Conservation (phyloP, 1,140 invertebrate genomes). For the Arctopsyche grandis region DNA sequence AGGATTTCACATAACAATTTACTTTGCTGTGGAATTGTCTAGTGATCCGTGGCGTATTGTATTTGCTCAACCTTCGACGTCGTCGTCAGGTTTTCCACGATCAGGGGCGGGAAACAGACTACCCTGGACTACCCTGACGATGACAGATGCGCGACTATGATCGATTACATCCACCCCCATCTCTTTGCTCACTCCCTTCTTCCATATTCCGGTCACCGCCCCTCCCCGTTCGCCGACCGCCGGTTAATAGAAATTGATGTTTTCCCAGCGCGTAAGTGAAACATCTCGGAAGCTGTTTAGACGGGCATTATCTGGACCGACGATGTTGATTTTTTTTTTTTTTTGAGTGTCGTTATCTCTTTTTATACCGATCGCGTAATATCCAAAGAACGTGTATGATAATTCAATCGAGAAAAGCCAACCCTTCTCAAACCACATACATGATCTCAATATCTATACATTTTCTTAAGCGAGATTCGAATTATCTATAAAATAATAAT, state of each 20-base stretch:
- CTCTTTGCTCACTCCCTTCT: background rate
- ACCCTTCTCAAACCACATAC: too few relatives aligned
- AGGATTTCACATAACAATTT: too few relatives aligned
- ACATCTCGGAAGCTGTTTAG: slow-evolving; percentile 23
- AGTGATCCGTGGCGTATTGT: slow-evolving; percentile 43
- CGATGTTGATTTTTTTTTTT: too few relatives aligned
- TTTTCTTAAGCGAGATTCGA: too few relatives aligned
- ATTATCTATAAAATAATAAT: too few relatives aligned
- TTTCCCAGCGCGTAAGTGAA: slow-evolving; percentile 30
- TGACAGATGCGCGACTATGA: slow-evolving; percentile 42
- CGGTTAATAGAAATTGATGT: slow-evolving; percentile 42
- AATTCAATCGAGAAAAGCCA: too few relatives aligned
- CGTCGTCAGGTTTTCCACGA: background rate
- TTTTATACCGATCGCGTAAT: too few relatives aligned
- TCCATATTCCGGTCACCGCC: background rate
- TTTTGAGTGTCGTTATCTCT: too few relatives aligned
- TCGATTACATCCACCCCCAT: slow-evolving; percentile 8
- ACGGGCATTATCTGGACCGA: background rate
- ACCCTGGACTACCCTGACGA: slow-evolving; percentile 22
- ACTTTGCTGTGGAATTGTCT: slow-evolving; percentile 7
- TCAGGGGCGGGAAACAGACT: background rate
- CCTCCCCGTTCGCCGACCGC: background rate
- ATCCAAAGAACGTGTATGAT: too few relatives aligned
- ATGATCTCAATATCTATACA: background rate
- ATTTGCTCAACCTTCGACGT: slow-evolving; percentile 22